Conservation (phyloP, 2,797 vertebrate genomes). For the Helarctos malayanus region DNA sequence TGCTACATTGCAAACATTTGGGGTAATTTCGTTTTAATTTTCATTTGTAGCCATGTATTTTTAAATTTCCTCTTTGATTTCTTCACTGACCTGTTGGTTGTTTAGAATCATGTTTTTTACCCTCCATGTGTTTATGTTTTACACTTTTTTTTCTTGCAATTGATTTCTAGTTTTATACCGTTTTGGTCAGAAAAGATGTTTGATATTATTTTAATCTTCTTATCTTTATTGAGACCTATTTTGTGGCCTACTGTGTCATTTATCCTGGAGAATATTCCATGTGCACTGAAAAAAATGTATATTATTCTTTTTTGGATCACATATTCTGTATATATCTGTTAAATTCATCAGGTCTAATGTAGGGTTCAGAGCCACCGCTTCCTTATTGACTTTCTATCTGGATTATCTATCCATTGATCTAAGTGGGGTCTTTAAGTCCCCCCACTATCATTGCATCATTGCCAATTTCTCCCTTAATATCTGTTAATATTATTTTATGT, state of each 20-base stretch:
- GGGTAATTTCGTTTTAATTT: not conserved
- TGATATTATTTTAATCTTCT: not conserved
- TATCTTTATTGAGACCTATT: not conserved
- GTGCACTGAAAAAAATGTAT: not conserved
- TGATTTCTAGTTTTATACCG: not conserved
- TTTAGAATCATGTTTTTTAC: not conserved
- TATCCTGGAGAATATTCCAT: not conserved
- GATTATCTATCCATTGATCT: not conserved
- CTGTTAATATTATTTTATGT: not conserved
- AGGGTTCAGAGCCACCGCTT: not conserved
- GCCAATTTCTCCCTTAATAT: not conserved
- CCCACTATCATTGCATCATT: not conserved
- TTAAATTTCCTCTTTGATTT: not conserved
- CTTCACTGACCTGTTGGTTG: not conserved
- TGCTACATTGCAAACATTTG: not conserved
- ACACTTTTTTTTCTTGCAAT: not conserved
- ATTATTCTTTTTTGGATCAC: not conserved
- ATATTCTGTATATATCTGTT: not conserved
- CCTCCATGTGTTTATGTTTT: not conserved
- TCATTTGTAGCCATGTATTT: not conserved
- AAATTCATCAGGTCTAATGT: not conserved
- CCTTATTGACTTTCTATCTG: not conserved
- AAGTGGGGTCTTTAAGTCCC: not conserved
- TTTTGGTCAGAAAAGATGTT: not conserved
- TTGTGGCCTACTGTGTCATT: not conserved